Conservation (phyloP, 1,140 invertebrate species). For the Anagrus nilaparvatae region DNA sequence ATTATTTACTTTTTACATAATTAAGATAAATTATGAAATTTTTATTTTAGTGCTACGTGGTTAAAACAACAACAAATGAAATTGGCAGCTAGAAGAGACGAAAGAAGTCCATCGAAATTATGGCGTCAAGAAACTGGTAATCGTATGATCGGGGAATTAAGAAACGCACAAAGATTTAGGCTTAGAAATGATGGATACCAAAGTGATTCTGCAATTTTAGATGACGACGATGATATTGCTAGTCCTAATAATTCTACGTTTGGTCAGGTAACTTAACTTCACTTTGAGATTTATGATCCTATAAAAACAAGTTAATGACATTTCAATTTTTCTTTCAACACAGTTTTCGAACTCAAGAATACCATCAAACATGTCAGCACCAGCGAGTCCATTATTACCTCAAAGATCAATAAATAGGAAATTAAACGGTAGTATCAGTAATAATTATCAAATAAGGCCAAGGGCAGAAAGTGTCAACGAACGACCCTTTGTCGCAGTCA, state of each 20-base stretch:
- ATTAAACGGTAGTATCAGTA: slow-evolving; percentile 34
- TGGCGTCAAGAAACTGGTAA: slow-evolving; percentile 62
- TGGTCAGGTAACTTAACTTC: slow-evolving; percentile 24
- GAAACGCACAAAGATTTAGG: slow-evolving; percentile 45
- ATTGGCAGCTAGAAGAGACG: slow-evolving; percentile 50
- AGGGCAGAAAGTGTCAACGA: slow-evolving; percentile 43
- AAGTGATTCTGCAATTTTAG: slow-evolving; percentile 65
- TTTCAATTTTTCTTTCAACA: slow-evolving; percentile 4
- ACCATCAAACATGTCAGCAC: slow-evolving; percentile 39
- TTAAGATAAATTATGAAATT: no score
- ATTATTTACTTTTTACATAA: no score
- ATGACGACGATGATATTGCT: slow-evolving; percentile 55
- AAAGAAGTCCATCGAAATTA: slow-evolving; percentile 52
- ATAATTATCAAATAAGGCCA: slow-evolving; percentile 41
- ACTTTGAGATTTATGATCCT: not conserved
- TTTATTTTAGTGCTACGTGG: no score
- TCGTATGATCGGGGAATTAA: slow-evolving; percentile 49
- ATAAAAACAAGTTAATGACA: not conserved
- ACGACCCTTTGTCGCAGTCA: slow-evolving; percentile 53
- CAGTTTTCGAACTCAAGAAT: slow-evolving; percentile 21
- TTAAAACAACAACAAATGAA: slow-evolving; percentile 69
- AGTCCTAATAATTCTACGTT: no score
- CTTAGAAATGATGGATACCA: slow-evolving; percentile 55
- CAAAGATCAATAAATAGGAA: slow-evolving; percentile 51
- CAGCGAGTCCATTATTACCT: slow-evolving; percentile 48